Percentiles rank a stretch among this genome's conserved stretches.
phyloP scores from a whole-genome alignment of 2,113 vertebrate genomes.

The Madoqua kirkii region DNA sequence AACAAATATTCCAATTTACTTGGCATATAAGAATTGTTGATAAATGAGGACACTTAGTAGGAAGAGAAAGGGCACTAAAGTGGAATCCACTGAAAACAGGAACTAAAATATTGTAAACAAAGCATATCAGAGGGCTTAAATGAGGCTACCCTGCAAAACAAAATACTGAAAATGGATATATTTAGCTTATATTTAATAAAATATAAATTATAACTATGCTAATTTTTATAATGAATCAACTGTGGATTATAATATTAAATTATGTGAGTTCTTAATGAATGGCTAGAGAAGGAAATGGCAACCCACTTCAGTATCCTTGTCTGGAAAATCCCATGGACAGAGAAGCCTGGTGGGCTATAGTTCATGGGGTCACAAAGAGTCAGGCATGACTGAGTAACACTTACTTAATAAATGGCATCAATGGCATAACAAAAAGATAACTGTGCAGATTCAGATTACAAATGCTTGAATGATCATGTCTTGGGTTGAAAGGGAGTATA shows the following conservation, averaged over 20 bases:
- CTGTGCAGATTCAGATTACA: not conserved
- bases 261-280: not conserved
- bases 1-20: not conserved
- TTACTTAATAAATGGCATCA: not conserved
- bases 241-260: not conserved
- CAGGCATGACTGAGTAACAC: not conserved
- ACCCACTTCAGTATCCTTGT: not conserved
- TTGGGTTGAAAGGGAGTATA: not conserved
- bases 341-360: not conserved
- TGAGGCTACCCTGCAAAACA: not conserved
- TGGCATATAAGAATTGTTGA: not conserved
- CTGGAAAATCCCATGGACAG: not conserved
- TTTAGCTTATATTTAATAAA: not conserved
- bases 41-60: not conserved
- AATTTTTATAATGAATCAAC: not conserved
- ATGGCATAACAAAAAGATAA: not conserved
- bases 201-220: not conserved
- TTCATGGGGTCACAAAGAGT: not conserved
- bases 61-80: not conserved
- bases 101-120: not conserved
- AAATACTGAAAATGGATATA: conserved; percentile 1
- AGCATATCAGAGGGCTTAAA: not conserved
- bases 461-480: not conserved
- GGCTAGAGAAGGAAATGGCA: not conserved
- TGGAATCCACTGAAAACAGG: not conserved